Base-by-base conservation (phyloP, 2,797 vertebrate genomes). In the Okamejei kenojei region DNA sequence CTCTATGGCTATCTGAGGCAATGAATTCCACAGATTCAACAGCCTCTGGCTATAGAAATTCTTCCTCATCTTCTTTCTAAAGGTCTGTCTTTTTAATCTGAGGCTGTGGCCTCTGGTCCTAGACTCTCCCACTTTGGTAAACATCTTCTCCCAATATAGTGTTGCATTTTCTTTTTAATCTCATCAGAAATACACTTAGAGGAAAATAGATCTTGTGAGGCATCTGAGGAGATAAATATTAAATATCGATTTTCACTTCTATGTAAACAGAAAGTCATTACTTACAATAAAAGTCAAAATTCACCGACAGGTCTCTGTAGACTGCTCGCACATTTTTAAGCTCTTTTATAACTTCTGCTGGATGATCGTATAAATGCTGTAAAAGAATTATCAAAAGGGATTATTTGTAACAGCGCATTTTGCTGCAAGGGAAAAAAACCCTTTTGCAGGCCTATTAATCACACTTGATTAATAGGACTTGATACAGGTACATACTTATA, bases 251-350 rank as follows among this genome's bases (percentile, higher is more conserved):
- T 63, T 4, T 19, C 29, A 1, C 79, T 76, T 32, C 45, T 26
- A 61, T 45, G 32, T 32, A 45, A 11, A 79, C 11, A 35, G 35
- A 61, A 80, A 81, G n/a, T 15, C 19, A 82, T 71, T 93, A 95
- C 95, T 96, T 68, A 97, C 96, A 93, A 94, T 96, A 97, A 65
- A 95, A 95, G 61, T 96, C 96, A 26, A 95, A 94, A 17, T 94
- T 95, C 4, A 96, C 94, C 15, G 95, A 95, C 76, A 97, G 96
- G 73, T 97, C 96, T 93, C 93, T 90, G 78, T 95, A 97, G 0
- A 38, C 90, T 0, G 95, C 58, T 0, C 94, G 95, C 26, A 96
- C 96, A 15, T 29, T 77, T 93, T 88, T 94, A 58, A 96, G 93
- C 13, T 97, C 97, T 4, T 63, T 79, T 9, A 94, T 93, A 7